Percentiles rank a stretch among this genome's conserved stretches.
phyloP scores from a whole-genome alignment of 2,113 vertebrate genomes.

The Hemiscyllium ocellatum region DNA sequence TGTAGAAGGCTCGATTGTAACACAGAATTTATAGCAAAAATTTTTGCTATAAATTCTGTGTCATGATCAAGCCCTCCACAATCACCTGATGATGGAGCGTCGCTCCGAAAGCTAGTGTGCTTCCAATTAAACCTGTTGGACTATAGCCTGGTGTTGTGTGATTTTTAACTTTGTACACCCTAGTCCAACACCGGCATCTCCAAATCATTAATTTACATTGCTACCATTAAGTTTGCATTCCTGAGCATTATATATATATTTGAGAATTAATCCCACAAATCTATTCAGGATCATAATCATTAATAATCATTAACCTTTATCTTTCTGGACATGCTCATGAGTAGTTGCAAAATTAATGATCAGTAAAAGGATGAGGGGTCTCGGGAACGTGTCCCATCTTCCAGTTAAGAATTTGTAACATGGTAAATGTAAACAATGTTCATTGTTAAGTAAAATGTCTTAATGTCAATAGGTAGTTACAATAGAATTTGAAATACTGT shows the following conservation, averaged over 20 bases:
- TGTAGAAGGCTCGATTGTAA: too few species aligned
- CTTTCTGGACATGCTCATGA: background rate
- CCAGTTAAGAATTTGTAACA: background rate
- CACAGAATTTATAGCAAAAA: too few species aligned
- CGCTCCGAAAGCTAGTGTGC: too few species aligned
- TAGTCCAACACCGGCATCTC: too few species aligned
- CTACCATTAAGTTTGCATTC: background rate
- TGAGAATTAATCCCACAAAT: background rate
- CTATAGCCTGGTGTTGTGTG: too few species aligned
- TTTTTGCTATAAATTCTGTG: too few species aligned
- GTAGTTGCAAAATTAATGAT: background rate
- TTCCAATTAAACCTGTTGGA: too few species aligned
- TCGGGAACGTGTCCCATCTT: background rate
- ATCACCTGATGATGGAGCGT: too few species aligned
- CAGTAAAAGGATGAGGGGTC: background rate
- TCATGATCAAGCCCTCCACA: too few species aligned
- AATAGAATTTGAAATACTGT: background rate
- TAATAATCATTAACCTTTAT: background rate
- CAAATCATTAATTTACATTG: background rate
- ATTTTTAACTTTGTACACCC: too few species aligned
- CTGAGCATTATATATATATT: background rate
- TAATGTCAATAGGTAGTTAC: background rate
- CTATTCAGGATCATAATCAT: background rate
- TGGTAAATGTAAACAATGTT: background rate
- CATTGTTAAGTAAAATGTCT: background rate